Base-by-base conservation (phyloP, 2,888 invertebrate species). In the Parthenolecanium corni region DNA sequence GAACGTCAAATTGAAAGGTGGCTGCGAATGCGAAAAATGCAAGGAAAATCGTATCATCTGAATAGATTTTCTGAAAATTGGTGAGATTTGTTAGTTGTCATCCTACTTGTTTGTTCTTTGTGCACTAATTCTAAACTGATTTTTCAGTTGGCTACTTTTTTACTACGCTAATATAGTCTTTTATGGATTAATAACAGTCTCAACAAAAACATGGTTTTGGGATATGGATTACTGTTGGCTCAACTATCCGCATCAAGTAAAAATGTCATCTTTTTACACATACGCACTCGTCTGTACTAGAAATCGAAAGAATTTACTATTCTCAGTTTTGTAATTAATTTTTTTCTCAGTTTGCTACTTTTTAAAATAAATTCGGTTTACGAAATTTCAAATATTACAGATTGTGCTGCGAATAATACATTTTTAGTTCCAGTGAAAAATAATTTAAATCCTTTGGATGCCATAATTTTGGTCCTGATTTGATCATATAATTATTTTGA, bases 131-230 rank as follows among this genome's bases (percentile, higher is more conserved):
- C 49, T 44, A 14, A 9, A n/a, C 46, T 18, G 6, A 20, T 2
- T 51, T 74, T 76, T 38, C 68, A 81, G 81, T 66, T 95, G 93
- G 93, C 78, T 91, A 67, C 89, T 86, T 74, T 76, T 85, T 52
- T 94, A 91, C 76, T 94, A 94, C 72, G 74, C 82, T 6, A 83
- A 80, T 72, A 86, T 85, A 69, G 92, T 92, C 74, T 75, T 81
- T 38, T 91, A 84, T 74, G 94, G 94, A 14, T 70, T 90, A 46
- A 80, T 81, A 70, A 79, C 85, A 64, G 76, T 94, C 47, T 93
- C 90, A 89, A 85, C 90, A 73, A 95, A 94, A 75, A 80, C 86
- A 21, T 96, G 93, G 92, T 77, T 94, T 68, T 92, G 91, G 90
- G 82, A 93, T 71, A 89, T 93, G 58, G 86, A 85, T 67, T 76